These are phyloP conservation scores for Edolisoma coerulescens DNA, from an alignment of 2,113 vertebrate genomes.

Conservation along the genomic window DNA sequence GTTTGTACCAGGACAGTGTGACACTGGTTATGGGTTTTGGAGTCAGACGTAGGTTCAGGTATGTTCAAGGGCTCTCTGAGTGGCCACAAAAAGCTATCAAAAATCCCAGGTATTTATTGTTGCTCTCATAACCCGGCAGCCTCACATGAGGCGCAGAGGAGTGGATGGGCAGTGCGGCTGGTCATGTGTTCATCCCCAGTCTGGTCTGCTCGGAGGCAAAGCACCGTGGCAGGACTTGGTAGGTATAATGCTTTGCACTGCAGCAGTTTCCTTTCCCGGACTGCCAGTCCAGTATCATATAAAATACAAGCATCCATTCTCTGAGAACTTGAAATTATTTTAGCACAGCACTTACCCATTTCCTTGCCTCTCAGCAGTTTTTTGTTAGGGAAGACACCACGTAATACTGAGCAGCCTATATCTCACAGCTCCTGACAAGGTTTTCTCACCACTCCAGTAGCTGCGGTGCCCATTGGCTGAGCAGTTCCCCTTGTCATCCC, in stretches of 20 bases:
- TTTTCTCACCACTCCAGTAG: not conserved
- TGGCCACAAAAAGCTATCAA: not conserved
- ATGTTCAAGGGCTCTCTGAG: not conserved
- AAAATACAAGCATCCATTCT: not conserved
- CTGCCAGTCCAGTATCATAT: not conserved
- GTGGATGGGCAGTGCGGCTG: accelerated
- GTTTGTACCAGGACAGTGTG: not conserved
- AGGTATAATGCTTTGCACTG: not conserved
- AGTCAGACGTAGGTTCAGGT: accelerated
- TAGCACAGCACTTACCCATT: not conserved
- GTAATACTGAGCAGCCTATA: not conserved
- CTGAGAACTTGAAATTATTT: not conserved
- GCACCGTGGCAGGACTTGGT: not conserved
- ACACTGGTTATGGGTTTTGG: accelerated
- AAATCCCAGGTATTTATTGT: not conserved
- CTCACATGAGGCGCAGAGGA: not conserved
- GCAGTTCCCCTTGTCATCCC: not conserved
- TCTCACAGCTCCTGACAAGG: not conserved
- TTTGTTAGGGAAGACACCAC: not conserved
- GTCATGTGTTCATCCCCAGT: accelerated
- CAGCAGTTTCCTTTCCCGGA: not conserved
- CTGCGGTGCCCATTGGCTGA: not conserved
- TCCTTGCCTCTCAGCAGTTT: not conserved
- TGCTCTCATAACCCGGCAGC: not conserved
- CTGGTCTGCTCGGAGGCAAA: not conserved